phyloP scores from a whole-genome alignment of 2,113 vertebrate genomes.

The Microtus richardsoni region DNA sequence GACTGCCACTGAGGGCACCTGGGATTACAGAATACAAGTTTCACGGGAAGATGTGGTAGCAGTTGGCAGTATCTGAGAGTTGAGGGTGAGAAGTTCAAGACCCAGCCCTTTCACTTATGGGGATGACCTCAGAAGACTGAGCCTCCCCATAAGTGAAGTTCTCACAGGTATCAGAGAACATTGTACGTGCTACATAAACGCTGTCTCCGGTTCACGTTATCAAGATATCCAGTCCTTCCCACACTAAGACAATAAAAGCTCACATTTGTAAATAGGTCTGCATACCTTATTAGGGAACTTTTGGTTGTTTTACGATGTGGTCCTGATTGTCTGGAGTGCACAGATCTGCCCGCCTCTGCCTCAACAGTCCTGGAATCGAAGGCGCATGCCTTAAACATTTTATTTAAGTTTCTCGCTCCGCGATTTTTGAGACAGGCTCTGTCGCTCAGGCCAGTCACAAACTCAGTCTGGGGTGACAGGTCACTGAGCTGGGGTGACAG shows the following conservation, averaged over 20 bases:
- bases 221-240: slow-evolving; percentile 6
- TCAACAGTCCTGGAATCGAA: neutral
- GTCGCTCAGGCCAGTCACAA: neutral
- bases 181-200: neutral
- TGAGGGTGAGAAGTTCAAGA: neutral
- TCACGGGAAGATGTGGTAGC: neutral
- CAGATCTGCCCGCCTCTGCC: neutral
- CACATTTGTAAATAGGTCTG: neutral
- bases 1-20: neutral
- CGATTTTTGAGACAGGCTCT: neutral
- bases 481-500: neutral
- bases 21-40: neutral
- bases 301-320: neutral
- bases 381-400: neutral
- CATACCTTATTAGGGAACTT: too few relatives aligned
- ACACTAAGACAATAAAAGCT: slow-evolving; percentile 16
- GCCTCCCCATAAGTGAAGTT: neutral
- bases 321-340: too few relatives aligned
- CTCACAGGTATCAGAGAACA: neutral
- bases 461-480: neutral
- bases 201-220: neutral
- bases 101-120: neutral
- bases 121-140: neutral
- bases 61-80: neutral
- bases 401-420: neutral